A percentile compares a stretch with the other conserved stretches of the same genome.
Conservation (phyloP, 1,140 invertebrate genomes). For the Brachionus rotundiformis region DNA sequence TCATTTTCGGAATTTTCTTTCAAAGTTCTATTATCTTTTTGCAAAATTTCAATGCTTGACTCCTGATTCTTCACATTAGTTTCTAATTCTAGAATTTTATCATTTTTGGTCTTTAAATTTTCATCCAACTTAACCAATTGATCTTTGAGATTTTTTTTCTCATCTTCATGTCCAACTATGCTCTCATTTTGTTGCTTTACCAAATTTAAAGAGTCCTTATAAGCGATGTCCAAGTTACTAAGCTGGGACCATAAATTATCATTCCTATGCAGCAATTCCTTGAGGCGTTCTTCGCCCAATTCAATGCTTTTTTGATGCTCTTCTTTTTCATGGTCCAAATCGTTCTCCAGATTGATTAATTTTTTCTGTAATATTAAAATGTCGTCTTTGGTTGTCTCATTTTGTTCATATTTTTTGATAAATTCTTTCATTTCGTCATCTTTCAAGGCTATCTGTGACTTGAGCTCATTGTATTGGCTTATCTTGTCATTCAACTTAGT, state of each 20-base stretch:
- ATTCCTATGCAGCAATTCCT: slow-evolving; percentile 26
- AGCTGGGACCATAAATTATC: slow-evolving; percentile 34
- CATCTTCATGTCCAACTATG: background rate
- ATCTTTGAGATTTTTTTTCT: background rate
- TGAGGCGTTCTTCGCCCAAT: slow-evolving; percentile 18
- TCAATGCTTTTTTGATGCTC: slow-evolving; percentile 27
- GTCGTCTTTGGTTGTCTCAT: slow-evolving; percentile 38
- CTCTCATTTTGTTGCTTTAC: slow-evolving; percentile 22
- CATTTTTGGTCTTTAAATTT: background rate
- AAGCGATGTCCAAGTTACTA: background rate
- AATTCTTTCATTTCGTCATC: slow-evolving; percentile 50
- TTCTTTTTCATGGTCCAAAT: slow-evolving; percentile 1
- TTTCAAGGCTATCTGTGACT: slow-evolving; percentile 18
- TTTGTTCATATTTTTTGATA: slow-evolving; percentile 44
- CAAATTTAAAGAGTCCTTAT: slow-evolving; percentile 2
- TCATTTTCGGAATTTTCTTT: background rate
- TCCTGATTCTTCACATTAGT: background rate
- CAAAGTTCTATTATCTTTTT: background rate
- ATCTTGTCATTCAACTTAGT: slow-evolving; percentile 41
- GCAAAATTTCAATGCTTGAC: background rate
- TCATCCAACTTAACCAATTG: background rate
- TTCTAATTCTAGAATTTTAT: background rate
- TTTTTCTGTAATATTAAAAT: slow-evolving; percentile 28
- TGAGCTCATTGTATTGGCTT: slow-evolving; percentile 16
- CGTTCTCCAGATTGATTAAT: slow-evolving; percentile 24